Conservation (phyloP, 2,797 vertebrate genomes). For the Numenius phaeopus region DNA sequence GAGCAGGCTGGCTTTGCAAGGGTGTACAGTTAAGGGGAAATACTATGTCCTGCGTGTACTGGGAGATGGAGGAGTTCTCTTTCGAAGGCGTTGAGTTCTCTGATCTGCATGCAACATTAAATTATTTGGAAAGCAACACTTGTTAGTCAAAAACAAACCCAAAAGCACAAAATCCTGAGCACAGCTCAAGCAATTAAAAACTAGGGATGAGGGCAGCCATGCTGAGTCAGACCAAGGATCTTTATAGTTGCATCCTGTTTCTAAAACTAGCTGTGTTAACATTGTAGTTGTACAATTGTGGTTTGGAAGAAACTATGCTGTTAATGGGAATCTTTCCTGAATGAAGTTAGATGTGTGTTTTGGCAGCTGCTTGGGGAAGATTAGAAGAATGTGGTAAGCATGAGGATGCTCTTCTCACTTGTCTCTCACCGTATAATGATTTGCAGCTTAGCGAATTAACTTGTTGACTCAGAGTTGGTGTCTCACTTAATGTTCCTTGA, state of each 20-base stretch:
- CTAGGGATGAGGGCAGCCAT: not conserved
- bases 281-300: fast-evolving
- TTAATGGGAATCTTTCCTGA: not conserved
- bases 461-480: not conserved
- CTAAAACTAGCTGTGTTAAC: not conserved
- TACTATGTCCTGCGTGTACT: fast-evolving
- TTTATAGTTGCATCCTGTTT: not conserved
- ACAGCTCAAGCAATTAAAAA: not conserved
- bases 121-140: not conserved
- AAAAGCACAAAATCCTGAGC: not conserved
- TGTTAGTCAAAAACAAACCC: not conserved
- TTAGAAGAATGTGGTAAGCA: not conserved
- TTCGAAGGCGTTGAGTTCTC: not conserved
- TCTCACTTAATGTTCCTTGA: not conserved
- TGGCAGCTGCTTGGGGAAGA: fast-evolving
- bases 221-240: not conserved
- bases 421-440: not conserved
- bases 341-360: not conserved
- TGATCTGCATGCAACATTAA: not conserved
- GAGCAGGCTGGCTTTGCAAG: not conserved
- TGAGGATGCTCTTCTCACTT: not conserved
- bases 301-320: not conserved
- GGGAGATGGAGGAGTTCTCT: not conserved
- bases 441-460: not conserved
- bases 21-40: fast-evolving